These are phyloP conservation scores for Arctopsyche grandis DNA, from an alignment of 1,140 invertebrate species.

Conservation along the genomic window DNA sequence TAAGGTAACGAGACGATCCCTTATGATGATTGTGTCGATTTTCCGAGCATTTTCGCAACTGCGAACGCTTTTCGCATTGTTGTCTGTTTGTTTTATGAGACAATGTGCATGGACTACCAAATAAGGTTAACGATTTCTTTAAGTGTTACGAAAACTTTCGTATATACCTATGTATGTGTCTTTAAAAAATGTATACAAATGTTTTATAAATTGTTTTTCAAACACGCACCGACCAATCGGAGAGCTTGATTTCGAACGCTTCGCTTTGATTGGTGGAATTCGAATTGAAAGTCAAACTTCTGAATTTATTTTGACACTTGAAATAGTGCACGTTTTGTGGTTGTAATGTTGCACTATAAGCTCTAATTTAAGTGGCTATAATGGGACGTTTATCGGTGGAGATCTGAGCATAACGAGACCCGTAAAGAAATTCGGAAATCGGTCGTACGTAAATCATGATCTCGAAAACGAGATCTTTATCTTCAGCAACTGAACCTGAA, in stretches of 20 bases:
- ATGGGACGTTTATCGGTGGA: slow-evolving; percentile 21
- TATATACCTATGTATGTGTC: too few relatives aligned
- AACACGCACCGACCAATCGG: too few relatives aligned
- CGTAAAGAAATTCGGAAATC: slow-evolving; percentile 45
- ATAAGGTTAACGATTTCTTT: not conserved
- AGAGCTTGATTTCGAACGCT: too few relatives aligned
- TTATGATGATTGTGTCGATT: slow-evolving; percentile 2
- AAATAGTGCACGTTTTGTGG: not conserved
- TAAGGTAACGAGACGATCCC: slow-evolving; percentile 2
- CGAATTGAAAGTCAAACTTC: too few relatives aligned
- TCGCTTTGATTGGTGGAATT: too few relatives aligned
- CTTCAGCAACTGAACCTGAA: slow-evolving; percentile 22
- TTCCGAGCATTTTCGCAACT: not conserved
- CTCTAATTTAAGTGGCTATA: not conserved
- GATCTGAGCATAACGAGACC: slow-evolving; percentile 26
- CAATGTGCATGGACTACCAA: not conserved
- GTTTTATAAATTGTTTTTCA: too few relatives aligned
- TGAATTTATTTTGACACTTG: too few relatives aligned
- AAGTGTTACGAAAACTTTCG: not conserved
- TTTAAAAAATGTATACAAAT: too few relatives aligned
- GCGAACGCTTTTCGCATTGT: not conserved
- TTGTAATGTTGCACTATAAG: not conserved
- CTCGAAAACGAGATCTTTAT: slow-evolving; percentile 32
- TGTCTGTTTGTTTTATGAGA: not conserved
- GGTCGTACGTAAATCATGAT: slow-evolving; percentile 26